These are phyloP conservation scores for Ictalurus punctatus DNA, from an alignment of 2,113 vertebrate species.

Conservation along the genomic window DNA sequence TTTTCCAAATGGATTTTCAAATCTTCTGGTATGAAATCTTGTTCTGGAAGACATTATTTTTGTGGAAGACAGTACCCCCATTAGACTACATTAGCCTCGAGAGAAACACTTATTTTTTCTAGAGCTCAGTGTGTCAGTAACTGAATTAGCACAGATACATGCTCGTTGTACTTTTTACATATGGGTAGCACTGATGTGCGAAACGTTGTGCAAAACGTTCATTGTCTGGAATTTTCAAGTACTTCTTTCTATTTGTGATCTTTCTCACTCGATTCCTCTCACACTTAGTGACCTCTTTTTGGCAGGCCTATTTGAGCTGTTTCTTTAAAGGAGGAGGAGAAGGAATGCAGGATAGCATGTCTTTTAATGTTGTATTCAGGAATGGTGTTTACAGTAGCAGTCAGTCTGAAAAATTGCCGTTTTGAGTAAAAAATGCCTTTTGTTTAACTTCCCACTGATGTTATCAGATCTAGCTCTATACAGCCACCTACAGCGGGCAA, in stretches of 20 bases:
- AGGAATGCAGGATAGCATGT: slow-evolving; percentile 74
- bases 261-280: slow-evolving; percentile 41
- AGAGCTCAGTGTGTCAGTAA: slow-evolving; percentile 45
- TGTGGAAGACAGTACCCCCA: slow-evolving; percentile 46
- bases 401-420: slow-evolving; percentile 79
- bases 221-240: slow-evolving; percentile 29
- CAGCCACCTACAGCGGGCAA: slow-evolving; percentile 56
- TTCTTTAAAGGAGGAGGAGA: slow-evolving; percentile 59
- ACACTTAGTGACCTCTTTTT: slow-evolving; percentile 52
- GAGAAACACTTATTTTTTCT: slow-evolving; percentile 29
- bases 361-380: slow-evolving; percentile 71
- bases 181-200: slow-evolving; percentile 15
- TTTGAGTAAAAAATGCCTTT: slow-evolving; percentile 73
- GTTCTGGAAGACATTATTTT: slow-evolving; percentile 57
- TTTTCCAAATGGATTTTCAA: slow-evolving; percentile 60
- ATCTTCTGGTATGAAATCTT: slow-evolving; percentile 57
- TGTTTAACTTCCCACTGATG: slow-evolving; percentile 77
- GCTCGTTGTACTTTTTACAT: slow-evolving; percentile 8
- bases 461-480: slow-evolving; percentile 63
- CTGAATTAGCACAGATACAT: slow-evolving; percentile 31
- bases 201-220: slow-evolving; percentile 14
- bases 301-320: slow-evolving; percentile 62
- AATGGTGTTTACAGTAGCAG: slow-evolving; percentile 80
- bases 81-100: slow-evolving; percentile 53
- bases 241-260: slow-evolving; percentile 22